Conservation (phyloP, 37 sponge, comb jelly and placozoan species). For the Chondrilla cf. caribensis region DNA sequence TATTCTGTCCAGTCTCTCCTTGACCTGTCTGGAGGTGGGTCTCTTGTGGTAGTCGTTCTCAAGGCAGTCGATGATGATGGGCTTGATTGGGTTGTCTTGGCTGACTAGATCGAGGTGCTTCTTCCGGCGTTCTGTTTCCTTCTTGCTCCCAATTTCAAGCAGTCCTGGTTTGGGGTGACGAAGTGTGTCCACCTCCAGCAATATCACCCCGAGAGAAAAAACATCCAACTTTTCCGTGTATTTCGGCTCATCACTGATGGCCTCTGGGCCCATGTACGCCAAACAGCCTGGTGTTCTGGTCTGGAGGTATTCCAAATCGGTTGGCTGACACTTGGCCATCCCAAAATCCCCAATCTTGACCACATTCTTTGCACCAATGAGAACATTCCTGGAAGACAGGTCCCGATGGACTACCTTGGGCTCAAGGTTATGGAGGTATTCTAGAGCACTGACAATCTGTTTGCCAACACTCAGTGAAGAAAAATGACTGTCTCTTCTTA, state of each 20-base stretch:
- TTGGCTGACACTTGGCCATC: neutral
- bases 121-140: neutral
- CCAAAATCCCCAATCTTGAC: slow-evolving; percentile 34
- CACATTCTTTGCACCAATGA: neutral
- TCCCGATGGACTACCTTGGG: slow-evolving; percentile 23
- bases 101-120: neutral
- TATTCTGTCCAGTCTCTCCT: too few species aligned
- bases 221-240: slow-evolving; percentile 12
- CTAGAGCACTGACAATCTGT: slow-evolving; percentile 3
- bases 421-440: slow-evolving; percentile 2
- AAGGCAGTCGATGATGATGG: neutral
- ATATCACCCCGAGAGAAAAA: slow-evolving; percentile 6
- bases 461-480: neutral
- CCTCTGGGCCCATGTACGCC: slow-evolving; percentile 3
- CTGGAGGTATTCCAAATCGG: slow-evolving; percentile 10
- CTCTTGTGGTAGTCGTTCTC: neutral
- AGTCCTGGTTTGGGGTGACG: neutral
- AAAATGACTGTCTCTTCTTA: neutral
- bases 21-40: neutral
- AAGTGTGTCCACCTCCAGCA: slow-evolving; percentile 13
- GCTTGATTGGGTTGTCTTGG: neutral
- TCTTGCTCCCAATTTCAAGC: neutral
- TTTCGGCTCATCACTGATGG: neutral
- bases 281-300: neutral
- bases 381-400: slow-evolving; percentile 7